These are phyloP conservation scores for Xenopus borealis DNA, from an alignment of 2,113 vertebrate species.

Conservation along the genomic window DNA sequence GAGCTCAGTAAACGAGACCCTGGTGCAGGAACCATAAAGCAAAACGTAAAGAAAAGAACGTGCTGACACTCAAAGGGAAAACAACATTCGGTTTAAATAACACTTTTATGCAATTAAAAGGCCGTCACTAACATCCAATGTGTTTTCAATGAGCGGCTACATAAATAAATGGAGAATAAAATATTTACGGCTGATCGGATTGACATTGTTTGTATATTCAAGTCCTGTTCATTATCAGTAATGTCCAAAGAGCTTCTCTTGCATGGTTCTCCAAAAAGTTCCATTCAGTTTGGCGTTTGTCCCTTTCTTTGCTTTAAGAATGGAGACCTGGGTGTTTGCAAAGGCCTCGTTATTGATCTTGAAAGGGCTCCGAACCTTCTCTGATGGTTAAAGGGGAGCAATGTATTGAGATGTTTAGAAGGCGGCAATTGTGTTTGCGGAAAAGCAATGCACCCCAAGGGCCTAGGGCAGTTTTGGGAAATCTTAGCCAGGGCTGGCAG, in stretches of 20 bases:
- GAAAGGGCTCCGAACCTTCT: slow-evolving; percentile 48
- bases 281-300: slow-evolving; percentile 1
- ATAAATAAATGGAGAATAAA: too few species aligned
- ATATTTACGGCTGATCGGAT: too few species aligned
- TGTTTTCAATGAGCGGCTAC: too few species aligned
- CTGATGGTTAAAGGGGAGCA: slow-evolving; percentile 43
- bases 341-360: slow-evolving; percentile 2
- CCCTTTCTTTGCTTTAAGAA: not conserved
- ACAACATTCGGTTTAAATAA: too few species aligned
- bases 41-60: too few species aligned
- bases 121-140: too few species aligned
- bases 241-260: not conserved
- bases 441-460: slow-evolving; percentile 33
- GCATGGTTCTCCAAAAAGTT: not conserved
- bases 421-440: slow-evolving; percentile 42
- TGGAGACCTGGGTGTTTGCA: not conserved
- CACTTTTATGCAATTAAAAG: too few species aligned
- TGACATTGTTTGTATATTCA: too few species aligned
- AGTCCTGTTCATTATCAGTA: too few species aligned
- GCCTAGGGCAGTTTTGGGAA: slow-evolving; percentile 34
- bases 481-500: slow-evolving; percentile 44
- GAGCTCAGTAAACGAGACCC: too few species aligned
- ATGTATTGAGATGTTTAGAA: slow-evolving; percentile 47
- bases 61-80: too few species aligned
- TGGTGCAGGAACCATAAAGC: too few species aligned